Conservation (phyloP, 2,797 vertebrate species). For the Neosilurus hyrtlii region DNA sequence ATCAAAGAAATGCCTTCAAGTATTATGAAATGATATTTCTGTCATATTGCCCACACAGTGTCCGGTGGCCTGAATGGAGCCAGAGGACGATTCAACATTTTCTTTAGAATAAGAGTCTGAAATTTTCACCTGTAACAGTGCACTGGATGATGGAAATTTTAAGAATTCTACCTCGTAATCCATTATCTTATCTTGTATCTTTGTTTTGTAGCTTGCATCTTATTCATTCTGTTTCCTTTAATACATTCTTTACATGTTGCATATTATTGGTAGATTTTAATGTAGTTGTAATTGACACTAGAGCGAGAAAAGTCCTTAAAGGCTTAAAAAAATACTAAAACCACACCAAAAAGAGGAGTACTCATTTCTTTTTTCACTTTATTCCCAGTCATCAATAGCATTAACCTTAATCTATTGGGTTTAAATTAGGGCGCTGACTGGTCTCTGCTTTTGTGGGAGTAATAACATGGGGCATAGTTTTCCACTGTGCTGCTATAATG, state of each 20-base stretch:
- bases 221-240: not conserved
- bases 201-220: not conserved
- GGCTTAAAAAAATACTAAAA: not conserved
- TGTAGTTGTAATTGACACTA: no score
- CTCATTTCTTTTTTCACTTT: not conserved
- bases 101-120: not conserved
- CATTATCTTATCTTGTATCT: no score
- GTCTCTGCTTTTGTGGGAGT: slow-evolving; percentile 21
- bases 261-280: no score
- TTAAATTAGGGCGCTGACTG: not conserved
- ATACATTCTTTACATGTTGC: no score
- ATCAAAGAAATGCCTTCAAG: not conserved
- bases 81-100: not conserved
- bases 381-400: no score
- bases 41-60: not conserved
- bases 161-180: not conserved
- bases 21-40: not conserved
- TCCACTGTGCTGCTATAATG: slow-evolving; percentile 55
- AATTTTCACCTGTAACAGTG: not conserved
- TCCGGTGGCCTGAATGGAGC: not conserved
- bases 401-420: not conserved
- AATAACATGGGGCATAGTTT: slow-evolving; percentile 48
- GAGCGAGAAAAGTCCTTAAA: not conserved
- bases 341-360: not conserved
- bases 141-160: not conserved